phyloP scores from a whole-genome alignment of 2,113 vertebrate species.

The Ammodytes marinus region DNA sequence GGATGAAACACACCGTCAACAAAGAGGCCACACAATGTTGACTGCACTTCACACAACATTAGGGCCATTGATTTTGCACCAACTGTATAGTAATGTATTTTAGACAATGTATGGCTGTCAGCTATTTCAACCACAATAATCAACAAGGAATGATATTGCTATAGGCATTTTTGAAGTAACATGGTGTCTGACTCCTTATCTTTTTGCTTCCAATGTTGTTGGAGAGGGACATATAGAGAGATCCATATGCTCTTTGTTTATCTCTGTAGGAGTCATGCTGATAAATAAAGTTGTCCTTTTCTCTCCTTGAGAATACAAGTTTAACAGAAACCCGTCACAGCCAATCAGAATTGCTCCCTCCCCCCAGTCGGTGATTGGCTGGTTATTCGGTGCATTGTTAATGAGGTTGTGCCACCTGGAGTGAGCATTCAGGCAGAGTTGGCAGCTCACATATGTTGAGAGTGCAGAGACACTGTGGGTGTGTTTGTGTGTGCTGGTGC shows the following conservation, averaged over 20 bases:
- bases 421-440: no score
- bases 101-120: not conserved
- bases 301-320: conserved; percentile 7
- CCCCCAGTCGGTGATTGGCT: no score
- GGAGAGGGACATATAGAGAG: not conserved
- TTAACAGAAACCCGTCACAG: no score
- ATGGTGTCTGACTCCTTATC: not conserved
- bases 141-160: not conserved
- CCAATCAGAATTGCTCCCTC: no score
- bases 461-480: no score
- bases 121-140: conserved; percentile 5
- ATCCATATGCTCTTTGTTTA: not conserved
- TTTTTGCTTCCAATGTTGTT: not conserved
- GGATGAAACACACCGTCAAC: conserved; percentile 31
- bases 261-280: not conserved
- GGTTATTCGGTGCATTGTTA: no score
- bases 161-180: not conserved
- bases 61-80: not conserved
- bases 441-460: no score
- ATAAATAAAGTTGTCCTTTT: not conserved
- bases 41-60: conserved; percentile 14
- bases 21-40: conserved; percentile 13
- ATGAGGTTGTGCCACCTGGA: no score
- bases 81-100: not conserved
- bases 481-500: no score